phyloP scores from a whole-genome alignment of 2,113 vertebrate genomes.

The Alaudala cheleensis region DNA sequence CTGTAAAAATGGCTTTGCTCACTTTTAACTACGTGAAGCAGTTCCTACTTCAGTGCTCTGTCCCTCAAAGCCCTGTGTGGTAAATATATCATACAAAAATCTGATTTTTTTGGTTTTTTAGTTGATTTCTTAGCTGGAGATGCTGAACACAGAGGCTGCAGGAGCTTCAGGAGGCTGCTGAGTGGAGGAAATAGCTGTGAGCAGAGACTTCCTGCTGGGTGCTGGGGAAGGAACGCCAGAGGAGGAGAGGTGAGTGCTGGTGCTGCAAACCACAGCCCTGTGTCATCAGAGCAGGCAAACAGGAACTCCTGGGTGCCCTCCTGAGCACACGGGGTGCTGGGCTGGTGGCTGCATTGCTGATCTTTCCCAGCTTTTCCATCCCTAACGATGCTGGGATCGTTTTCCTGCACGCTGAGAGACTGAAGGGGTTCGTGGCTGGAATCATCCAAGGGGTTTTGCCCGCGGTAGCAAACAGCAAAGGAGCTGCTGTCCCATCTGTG shows the following conservation, averaged over 20 bases:
- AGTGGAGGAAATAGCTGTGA: not conserved
- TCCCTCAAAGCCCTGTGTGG: not conserved
- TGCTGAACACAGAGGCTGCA: not conserved
- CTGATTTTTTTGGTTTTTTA: accelerated
- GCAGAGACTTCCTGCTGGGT: not conserved
- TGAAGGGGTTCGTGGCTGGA: not conserved
- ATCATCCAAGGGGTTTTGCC: not conserved
- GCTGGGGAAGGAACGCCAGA: not conserved
- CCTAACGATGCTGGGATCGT: not conserved
- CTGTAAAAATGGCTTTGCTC: not conserved
- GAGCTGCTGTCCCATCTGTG: not conserved
- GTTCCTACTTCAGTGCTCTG: not conserved
- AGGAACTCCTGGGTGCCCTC: not conserved
- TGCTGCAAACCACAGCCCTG: not conserved
- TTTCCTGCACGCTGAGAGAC: not conserved
- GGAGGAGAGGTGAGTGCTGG: accelerated
- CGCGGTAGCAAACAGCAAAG: not conserved
- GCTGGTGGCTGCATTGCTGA: not conserved
- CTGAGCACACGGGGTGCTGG: not conserved
- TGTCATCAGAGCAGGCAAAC: not conserved
- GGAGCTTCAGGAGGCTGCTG: not conserved
- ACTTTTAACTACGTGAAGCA: accelerated
- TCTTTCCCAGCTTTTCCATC: not conserved
- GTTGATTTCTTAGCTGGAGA: not conserved
- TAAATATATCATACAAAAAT: not conserved